Base-by-base conservation (phyloP, 1,140 invertebrate genomes). In the Trichonephila clavata region DNA sequence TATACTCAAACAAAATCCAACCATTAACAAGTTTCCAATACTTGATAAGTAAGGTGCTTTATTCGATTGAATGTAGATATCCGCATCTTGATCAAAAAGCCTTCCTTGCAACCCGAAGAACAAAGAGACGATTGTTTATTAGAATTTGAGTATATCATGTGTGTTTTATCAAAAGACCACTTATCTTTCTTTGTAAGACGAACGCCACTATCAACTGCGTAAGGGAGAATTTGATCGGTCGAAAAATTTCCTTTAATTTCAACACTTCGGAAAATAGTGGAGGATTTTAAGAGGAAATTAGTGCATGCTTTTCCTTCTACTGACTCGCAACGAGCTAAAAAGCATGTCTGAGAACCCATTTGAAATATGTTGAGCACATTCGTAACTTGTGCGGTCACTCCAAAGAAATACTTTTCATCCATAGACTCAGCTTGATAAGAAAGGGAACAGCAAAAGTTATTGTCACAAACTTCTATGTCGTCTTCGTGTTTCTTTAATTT, bases 361-460 rank as follows among this genome's bases (percentile, higher is more conserved):
- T 32, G 39, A 63, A 84, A 94, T 13, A 16, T 13, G 13, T 88
- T 24, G 20, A 65, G n/a, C 24, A n/a, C 21, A 32, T 5, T 50
- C 50, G 50, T 86, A 50, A 10, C 39, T 10, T n/a, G 20, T 27
- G 14, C 39, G 18, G 39, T 39, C 1, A 93, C 63, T 77, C 61
- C 87, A 20, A 94, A 80, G 50, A 77, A 93, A 80, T 77, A 91
- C 24, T 86, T 27, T 60, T 91, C 88, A n/a, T 80, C 43, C 63
- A 86, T 80, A 1, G 80, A 71, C 1, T 86, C 57, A 10, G 92
- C 84, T 59, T 93, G 27, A 32, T 94, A 94, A 24, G 83, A n/a
- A 0, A 95, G 68, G 16, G 50, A 32, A 63, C 94, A 95, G 60
- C 94, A 94, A n/a, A 95, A 81, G 0, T 92, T 89, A 61, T 90